Percentiles rank a stretch among this genome's conserved stretches.
These are phyloP conservation scores for Tolmerus cingulatus DNA, from an alignment of 2,888 invertebrate genomes.

Conservation along the genomic window DNA sequence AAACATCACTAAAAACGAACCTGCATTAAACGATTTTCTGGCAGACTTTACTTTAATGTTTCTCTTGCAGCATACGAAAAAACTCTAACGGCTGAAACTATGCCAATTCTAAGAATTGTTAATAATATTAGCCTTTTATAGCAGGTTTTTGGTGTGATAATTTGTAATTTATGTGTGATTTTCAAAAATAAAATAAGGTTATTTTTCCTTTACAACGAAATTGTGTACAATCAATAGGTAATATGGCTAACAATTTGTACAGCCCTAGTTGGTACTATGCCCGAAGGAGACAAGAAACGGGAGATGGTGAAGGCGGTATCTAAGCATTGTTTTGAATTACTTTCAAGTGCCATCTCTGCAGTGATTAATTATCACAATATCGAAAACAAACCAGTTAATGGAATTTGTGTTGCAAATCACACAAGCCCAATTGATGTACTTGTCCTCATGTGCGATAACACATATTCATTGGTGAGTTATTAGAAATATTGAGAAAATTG, in stretches of 20 bases:
- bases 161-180: neutral
- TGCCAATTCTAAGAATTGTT: neutral
- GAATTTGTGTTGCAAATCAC: slow-evolving; percentile 98
- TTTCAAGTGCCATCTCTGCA: slow-evolving; percentile 90
- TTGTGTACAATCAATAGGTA: slow-evolving; percentile 69
- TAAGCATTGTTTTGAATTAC: slow-evolving; percentile 89
- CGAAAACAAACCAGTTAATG: slow-evolving; percentile 81
- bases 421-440: slow-evolving; percentile 98
- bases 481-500: slow-evolving; percentile 25
- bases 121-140: neutral
- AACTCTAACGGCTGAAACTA: neutral
- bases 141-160: neutral
- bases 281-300: slow-evolving; percentile 80
- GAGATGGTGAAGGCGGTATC: slow-evolving; percentile 81
- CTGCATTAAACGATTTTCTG: neutral
- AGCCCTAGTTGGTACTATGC: slow-evolving; percentile 84
- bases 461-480: slow-evolving; percentile 91
- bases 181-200: neutral
- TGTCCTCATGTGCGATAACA: slow-evolving; percentile 95
- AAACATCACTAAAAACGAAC: too few relatives aligned
- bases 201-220: slow-evolving; percentile 28
- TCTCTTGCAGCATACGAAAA: neutral
- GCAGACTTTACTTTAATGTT: neutral
- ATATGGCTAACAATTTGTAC: slow-evolving; percentile 87
- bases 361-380: slow-evolving; percentile 87